Evolutionary conservation across 2,888 invertebrate genomes (phyloP).

Genomic region (Plagiodera versicolora): DNA sequence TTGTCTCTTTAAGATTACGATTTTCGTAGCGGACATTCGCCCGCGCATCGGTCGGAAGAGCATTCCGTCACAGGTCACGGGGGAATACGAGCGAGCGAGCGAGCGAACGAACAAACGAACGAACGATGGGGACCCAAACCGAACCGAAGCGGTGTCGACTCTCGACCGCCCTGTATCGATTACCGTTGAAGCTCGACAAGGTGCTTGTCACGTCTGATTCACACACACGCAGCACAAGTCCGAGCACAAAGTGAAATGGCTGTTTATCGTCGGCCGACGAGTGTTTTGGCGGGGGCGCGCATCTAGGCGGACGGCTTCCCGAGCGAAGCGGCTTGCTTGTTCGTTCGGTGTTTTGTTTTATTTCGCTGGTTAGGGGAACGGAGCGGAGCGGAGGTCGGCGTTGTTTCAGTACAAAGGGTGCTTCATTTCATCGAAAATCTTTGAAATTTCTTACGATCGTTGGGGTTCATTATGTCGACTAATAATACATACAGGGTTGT

Average conservation of each 20-base stretch:
- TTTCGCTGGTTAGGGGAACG: no score
- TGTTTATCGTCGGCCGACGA: slow-evolving; percentile 50
- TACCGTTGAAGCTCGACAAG: slow-evolving; percentile 52
- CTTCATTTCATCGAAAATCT: no score
- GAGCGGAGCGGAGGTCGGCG: no score
- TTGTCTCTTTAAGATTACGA: no score
- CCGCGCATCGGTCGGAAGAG: not conserved
- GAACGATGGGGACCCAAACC: slow-evolving; percentile 21
- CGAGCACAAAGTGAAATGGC: slow-evolving; percentile 48
- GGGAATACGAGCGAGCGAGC: slow-evolving; percentile 11
- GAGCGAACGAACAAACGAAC: not conserved
- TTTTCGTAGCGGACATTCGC: not conserved
- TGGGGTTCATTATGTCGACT: no score
- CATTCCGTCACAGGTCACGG: slow-evolving; percentile 4
- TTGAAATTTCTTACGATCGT: no score
- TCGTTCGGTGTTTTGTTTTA: no score
- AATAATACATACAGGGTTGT: no score
- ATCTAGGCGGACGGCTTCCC: not conserved
- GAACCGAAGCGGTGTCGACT: slow-evolving; percentile 25
- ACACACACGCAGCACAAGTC: slow-evolving; percentile 18
- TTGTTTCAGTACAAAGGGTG: no score
- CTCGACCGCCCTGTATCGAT: slow-evolving; percentile 49
- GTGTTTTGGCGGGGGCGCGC: slow-evolving; percentile 32
- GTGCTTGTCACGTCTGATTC: slow-evolving; percentile 55
- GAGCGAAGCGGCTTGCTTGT: slow-evolving; percentile 13